Evolutionary conservation across 2,888 invertebrate species (phyloP).

Genomic region (Pachycephus smyrnensis): DNA sequence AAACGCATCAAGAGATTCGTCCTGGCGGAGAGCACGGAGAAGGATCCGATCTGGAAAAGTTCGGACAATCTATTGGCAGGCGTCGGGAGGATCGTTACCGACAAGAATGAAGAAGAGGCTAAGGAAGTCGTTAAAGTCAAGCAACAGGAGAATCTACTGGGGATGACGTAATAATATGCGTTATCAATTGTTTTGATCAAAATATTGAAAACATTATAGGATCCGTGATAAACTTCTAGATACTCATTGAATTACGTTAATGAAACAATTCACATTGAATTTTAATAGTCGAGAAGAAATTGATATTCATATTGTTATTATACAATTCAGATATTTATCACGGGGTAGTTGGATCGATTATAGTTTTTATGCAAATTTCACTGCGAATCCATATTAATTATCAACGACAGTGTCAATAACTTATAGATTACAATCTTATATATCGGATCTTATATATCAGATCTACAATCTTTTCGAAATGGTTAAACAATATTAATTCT

Average conservation of each 20-base stretch:
- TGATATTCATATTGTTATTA: neutral
- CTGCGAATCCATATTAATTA: neutral
- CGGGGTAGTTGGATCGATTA: neutral
- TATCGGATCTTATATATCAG: neutral
- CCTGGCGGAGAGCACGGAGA: constrained; percentile 57
- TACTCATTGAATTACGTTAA: neutral
- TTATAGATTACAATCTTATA: neutral
- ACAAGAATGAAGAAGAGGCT: constrained; percentile 35
- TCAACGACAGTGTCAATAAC: neutral
- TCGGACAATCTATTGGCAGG: constrained; percentile 58
- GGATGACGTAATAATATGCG: constrained; percentile 17
- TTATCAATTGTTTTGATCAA: neutral
- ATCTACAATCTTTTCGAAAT: neutral
- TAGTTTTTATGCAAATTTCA: neutral
- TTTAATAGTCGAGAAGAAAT: neutral
- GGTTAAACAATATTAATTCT: neutral
- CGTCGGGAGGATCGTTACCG: constrained; percentile 42
- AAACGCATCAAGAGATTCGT: constrained; percentile 65
- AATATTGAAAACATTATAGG: neutral
- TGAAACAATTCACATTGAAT: neutral
- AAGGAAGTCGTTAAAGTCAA: constrained; percentile 20
- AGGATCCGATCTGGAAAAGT: constrained; percentile 60
- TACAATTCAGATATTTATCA: neutral
- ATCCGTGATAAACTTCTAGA: neutral
- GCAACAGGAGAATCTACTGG: constrained; percentile 17